These are phyloP conservation scores for Pelmatolapia mariae DNA, from an alignment of 2,113 vertebrate species.

Conservation along the genomic window DNA sequence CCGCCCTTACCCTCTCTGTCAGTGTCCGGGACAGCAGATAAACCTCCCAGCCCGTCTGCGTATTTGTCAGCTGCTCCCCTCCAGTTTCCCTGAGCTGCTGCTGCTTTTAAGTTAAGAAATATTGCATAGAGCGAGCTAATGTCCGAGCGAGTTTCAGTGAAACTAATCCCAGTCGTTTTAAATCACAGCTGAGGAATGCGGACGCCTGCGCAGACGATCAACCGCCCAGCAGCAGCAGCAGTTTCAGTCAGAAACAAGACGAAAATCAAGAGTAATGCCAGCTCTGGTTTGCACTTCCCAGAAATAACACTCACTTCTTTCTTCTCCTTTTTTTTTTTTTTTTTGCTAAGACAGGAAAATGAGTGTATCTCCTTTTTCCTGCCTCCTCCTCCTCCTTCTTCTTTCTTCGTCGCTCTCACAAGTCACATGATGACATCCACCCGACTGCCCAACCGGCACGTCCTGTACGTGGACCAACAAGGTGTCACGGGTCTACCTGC, in stretches of 20 bases:
- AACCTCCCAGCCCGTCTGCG: not conserved
- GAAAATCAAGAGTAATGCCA: not conserved
- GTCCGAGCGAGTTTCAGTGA: not conserved
- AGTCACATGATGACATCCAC: slow-evolving; percentile 68
- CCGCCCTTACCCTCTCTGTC: slow-evolving; percentile 57
- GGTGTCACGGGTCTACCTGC: not conserved
- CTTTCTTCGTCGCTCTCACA: not conserved
- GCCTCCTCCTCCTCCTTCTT: not conserved
- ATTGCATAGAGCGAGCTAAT: not conserved
- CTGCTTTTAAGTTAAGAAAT: not conserved
- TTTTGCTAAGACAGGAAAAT: not conserved
- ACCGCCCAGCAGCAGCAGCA: not conserved
- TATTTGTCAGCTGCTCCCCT: slow-evolving; percentile 1
- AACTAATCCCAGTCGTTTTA: slow-evolving; percentile 25
- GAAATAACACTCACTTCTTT: not conserved
- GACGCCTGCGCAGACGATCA: slow-evolving; percentile 49
- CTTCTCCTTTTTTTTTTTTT: not conserved
- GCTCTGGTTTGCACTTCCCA: not conserved
- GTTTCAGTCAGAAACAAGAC: not conserved
- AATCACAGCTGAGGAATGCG: slow-evolving; percentile 61
- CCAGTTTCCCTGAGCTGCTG: not conserved
- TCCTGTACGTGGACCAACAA: not conserved
- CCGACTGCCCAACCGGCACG: not conserved
- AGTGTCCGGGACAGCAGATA: not conserved
- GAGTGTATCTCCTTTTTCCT: not conserved